phyloP scores from a whole-genome alignment of 2,888 invertebrate species.

The Glaucopsyche alexis region DNA sequence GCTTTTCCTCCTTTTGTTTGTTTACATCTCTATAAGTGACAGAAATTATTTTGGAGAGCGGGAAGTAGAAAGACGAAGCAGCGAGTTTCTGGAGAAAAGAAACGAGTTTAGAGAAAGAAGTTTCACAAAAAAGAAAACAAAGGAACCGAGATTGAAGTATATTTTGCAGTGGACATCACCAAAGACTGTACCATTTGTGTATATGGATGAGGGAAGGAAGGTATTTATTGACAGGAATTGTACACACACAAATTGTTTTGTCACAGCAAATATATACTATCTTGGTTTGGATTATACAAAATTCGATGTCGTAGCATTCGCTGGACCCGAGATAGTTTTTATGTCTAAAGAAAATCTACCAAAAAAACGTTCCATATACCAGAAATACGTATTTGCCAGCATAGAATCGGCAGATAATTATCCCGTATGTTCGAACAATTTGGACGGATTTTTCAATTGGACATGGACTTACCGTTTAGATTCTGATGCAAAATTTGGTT shows the following conservation, averaged over 20 bases:
- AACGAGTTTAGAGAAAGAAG: not conserved
- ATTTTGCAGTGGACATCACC: constrained; percentile 55
- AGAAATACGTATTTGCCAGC: constrained; percentile 59
- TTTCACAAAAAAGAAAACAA: not conserved
- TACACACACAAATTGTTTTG: constrained; percentile 55
- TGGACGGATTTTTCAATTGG: constrained; percentile 63
- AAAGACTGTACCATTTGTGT: constrained; percentile 49
- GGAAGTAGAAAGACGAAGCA: not conserved
- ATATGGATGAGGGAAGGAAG: constrained; percentile 47
- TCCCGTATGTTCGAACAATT: constrained; percentile 49
- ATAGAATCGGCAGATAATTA: constrained; percentile 60
- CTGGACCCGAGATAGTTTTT: constrained; percentile 50
- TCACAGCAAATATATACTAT: constrained; percentile 49
- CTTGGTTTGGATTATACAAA: constrained; percentile 47
- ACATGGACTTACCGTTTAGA: constrained; percentile 64
- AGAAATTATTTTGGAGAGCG: not conserved
- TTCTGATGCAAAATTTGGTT: constrained; percentile 61
- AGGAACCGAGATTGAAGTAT: constrained; percentile 45
- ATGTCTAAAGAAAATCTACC: constrained; percentile 43
- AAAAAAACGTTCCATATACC: constrained; percentile 47
- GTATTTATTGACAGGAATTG: constrained; percentile 52
- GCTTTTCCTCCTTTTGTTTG: not conserved
- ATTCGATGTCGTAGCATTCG: constrained; percentile 59
- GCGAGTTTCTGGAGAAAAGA: not conserved
- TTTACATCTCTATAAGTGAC: not conserved